phyloP scores from a whole-genome alignment of 2,888 invertebrate species.

The Acronicta alni region DNA sequence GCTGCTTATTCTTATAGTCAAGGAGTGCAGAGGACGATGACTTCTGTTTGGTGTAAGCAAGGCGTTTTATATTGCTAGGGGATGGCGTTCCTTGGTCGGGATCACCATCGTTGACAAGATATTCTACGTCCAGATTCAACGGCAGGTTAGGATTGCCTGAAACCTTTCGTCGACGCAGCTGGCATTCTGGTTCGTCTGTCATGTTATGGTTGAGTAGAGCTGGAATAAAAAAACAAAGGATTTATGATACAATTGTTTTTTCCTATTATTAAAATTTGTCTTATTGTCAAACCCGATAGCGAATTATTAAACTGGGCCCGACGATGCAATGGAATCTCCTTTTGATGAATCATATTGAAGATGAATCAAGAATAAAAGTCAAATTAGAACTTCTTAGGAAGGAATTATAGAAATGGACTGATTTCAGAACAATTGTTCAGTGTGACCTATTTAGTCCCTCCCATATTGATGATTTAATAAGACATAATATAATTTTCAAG shows the following conservation, averaged over 20 bases:
- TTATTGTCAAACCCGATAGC: no score
- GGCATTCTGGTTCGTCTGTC: conserved; percentile 77
- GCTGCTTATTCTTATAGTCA: conserved; percentile 85
- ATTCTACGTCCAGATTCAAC: conserved; percentile 78
- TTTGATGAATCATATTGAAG: no score
- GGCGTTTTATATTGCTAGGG: conserved; percentile 74
- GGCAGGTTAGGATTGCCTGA: conserved; percentile 77
- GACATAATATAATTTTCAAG: no score
- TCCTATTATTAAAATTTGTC: no score
- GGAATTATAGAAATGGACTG: no score
- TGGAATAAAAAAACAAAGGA: conserved; percentile 20
- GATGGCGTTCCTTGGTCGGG: conserved; percentile 81
- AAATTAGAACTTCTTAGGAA: no score
- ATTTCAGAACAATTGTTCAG: no score
- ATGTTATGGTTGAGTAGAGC: conserved; percentile 53
- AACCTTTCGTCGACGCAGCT: conserved; percentile 78
- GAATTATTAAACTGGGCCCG: no score
- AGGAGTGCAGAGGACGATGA: conserved; percentile 73
- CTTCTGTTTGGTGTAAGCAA: conserved; percentile 64
- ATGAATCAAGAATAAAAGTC: no score
- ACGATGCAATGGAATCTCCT: no score
- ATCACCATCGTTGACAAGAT: conserved; percentile 76
- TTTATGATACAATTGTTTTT: background rate
- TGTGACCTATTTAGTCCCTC: no score
- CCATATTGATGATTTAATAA: no score